Evolutionary conservation across 2,888 invertebrate species (phyloP).

Genomic region (Phengaris arion): DNA sequence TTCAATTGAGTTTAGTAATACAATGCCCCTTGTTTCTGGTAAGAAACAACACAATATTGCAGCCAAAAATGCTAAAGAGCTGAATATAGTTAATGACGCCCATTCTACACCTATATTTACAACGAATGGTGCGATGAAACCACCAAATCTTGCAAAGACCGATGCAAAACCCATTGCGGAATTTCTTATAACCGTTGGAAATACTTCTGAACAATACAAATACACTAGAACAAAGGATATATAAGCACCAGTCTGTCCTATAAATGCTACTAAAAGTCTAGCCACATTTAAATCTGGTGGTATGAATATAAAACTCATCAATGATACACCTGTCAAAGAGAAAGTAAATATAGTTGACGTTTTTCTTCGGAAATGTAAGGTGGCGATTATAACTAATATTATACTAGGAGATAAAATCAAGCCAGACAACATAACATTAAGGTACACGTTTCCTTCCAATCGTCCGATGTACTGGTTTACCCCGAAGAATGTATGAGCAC

Average conservation of each 20-base stretch:
- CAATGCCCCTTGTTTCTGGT: slow-evolving; percentile 65
- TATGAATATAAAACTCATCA: slow-evolving; percentile 61
- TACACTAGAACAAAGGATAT: slow-evolving; percentile 83
- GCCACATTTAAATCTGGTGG: slow-evolving; percentile 52
- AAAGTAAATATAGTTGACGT: slow-evolving; percentile 56
- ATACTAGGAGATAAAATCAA: slow-evolving; percentile 55
- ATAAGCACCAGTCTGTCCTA: slow-evolving; percentile 87
- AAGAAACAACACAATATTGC: slow-evolving; percentile 60
- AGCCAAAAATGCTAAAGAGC: slow-evolving; percentile 55
- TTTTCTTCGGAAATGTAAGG: slow-evolving; percentile 58
- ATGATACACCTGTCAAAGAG: slow-evolving; percentile 52
- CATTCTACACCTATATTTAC: slow-evolving; percentile 74
- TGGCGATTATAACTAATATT: slow-evolving; percentile 54
- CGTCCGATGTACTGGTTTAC: slow-evolving; percentile 89
- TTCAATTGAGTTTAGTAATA: slow-evolving; percentile 62
- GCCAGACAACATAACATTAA: slow-evolving; percentile 88
- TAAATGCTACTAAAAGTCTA: slow-evolving; percentile 84
- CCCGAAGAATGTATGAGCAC: slow-evolving; percentile 90
- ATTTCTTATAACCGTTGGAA: slow-evolving; percentile 89
- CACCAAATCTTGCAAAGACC: slow-evolving; percentile 83
- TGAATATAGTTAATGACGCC: slow-evolving; percentile 64
- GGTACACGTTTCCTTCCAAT: slow-evolving; percentile 86
- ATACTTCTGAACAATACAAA: slow-evolving; percentile 88
- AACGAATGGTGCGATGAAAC: slow-evolving; percentile 84
- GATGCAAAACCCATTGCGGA: slow-evolving; percentile 87